Conservation (phyloP, 2,888 invertebrate genomes). For the Itoplectis maculator region DNA sequence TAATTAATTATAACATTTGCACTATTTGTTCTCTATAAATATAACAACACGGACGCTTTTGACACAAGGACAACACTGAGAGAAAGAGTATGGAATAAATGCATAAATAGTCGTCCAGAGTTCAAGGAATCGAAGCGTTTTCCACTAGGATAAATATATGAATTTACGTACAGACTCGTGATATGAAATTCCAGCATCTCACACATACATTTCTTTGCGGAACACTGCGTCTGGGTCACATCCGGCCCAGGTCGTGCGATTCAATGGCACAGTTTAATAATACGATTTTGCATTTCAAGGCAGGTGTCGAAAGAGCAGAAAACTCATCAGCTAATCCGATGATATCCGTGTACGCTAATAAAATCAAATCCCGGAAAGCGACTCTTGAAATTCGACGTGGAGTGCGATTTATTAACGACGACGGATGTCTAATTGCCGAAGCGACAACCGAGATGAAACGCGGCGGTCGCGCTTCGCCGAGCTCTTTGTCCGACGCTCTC, state of each 20-base stretch:
- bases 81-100: neutral
- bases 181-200: neutral
- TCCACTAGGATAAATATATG: too few species aligned
- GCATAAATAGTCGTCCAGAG: neutral
- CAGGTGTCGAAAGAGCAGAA: neutral
- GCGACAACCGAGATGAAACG: constrained; percentile 2
- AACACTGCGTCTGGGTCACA: neutral
- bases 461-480: neutral
- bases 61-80: neutral
- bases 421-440: neutral
- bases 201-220: neutral
- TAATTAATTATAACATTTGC: neutral
- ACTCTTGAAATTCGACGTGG: neutral
- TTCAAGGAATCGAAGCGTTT: neutral
- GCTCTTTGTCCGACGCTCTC: neutral
- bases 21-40: neutral
- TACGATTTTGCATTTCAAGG: neutral
- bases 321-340: neutral
- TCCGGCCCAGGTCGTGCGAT: neutral
- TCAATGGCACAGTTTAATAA: neutral
- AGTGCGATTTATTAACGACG: neutral
- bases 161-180: too few species aligned
- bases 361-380: neutral
- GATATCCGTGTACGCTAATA: neutral
- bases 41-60: neutral